Evolutionary conservation across 2,113 vertebrate species (phyloP).

Genomic region (Apeltes quadracus): DNA sequence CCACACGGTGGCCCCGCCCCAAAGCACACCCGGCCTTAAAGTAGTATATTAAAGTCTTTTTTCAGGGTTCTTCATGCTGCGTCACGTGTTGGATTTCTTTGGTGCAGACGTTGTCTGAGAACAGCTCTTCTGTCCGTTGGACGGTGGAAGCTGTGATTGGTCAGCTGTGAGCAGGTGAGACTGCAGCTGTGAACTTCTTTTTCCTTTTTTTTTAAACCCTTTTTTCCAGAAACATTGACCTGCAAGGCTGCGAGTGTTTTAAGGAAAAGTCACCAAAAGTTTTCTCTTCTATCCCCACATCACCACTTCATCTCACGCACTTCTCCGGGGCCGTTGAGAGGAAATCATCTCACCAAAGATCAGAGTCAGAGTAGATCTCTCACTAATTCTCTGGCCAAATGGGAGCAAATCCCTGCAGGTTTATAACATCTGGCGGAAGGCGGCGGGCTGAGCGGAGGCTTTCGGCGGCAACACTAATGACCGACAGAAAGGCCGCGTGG

Average conservation of each 20-base stretch:
- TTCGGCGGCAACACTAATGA: background rate
- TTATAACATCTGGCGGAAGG: background rate
- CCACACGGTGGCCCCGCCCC: background rate
- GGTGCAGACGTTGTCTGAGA: background rate
- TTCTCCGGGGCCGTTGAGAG: no score
- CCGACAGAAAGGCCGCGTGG: background rate
- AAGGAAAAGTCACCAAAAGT: background rate
- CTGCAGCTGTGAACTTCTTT: background rate
- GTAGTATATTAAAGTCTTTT: background rate
- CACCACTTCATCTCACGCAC: background rate
- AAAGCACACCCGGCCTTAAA: background rate
- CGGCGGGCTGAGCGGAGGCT: background rate
- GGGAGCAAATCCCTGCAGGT: background rate
- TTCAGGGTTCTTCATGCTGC: background rate
- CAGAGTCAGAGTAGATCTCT: background rate
- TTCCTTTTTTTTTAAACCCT: background rate
- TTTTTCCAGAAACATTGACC: no score
- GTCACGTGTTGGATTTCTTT: background rate
- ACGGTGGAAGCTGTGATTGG: background rate
- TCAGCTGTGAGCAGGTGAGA: no score
- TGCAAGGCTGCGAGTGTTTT: background rate
- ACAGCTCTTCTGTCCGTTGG: no score
- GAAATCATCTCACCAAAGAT: background rate
- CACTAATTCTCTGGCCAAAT: background rate
- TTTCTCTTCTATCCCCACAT: background rate